Percentiles rank a stretch among this genome's conserved stretches.
These are phyloP conservation scores for Chaenogobius annularis DNA, from an alignment of 2,113 vertebrate species.

Conservation along the genomic window DNA sequence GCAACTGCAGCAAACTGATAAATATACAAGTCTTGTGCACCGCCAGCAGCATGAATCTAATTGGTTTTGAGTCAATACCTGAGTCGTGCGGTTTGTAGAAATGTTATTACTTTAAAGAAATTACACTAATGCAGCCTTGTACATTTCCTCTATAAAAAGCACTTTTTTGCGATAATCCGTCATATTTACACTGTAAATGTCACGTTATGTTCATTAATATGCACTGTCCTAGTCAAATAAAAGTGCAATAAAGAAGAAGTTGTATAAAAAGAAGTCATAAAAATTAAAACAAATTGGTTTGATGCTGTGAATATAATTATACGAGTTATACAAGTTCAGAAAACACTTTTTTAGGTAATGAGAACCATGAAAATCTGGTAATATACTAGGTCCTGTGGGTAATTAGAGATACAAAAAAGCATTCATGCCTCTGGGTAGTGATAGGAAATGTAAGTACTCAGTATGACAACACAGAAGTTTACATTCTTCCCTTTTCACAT, in stretches of 20 bases:
- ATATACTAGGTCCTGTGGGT: background rate
- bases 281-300: background rate
- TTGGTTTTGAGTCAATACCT: conserved; percentile 7
- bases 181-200: too few relatives aligned
- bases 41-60: background rate
- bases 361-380: background rate
- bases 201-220: background rate
- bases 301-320: background rate
- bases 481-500: too few relatives aligned
- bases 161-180: background rate
- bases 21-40: background rate
- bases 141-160: background rate
- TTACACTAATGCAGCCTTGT: background rate
- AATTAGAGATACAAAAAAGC: background rate
- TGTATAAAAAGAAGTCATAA: background rate
- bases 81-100: background rate
- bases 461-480: too few relatives aligned
- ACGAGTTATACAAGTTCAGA: background rate
- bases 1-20: background rate
- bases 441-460: too few relatives aligned
- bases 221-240: too few relatives aligned
- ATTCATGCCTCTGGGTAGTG: too few relatives aligned
- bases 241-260: too few relatives aligned
- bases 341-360: background rate
- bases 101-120: background rate